Evolutionary conservation across 2,113 vertebrate genomes (phyloP), one percentile per base, ranked within the genome.

Genomic region (Anas platyrhynchos): DNA sequence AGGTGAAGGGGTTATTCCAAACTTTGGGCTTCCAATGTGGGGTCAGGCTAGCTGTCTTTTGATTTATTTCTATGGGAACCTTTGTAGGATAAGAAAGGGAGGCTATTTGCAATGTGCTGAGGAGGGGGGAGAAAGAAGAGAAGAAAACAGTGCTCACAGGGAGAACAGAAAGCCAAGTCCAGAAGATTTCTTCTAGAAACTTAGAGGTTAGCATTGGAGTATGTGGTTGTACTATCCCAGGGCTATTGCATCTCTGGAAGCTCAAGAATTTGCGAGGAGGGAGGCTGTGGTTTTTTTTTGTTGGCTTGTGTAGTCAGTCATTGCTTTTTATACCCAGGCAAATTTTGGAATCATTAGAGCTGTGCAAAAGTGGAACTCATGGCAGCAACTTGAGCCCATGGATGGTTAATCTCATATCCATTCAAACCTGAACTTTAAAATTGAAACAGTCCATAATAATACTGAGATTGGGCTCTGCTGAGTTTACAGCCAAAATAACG

Each of bases 401-500:
- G 89, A 71, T 86, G 61, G 76, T 86, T 91, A 83, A 77, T 67
- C 61, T 68, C 8, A 1, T 52, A 43, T 63, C 29, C 72, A 71
- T 71, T 91, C 68, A 68, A 79, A 86, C 26, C 56, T 88, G 62
- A 82, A 72, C 65, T 95, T 94, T n/a, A 63, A 86, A 88, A 86
- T 72, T 56, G 79, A 68, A 93, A 52, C 56, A 52, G 79, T n/a
- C 46, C 7, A 1, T 80, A 88, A 80, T 84, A 80, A 88, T 43
- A 63, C 83, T 76, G 83, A 88, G 80, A 72, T n/a, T 68, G 80
- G 83, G 76, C 80, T 91, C 76, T 78, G 72, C 83, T 83, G 93
- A 41, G 31, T 95, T 95, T 91, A 93, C 86, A 84, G 88, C 68
- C 52, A 44, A 75, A 92, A 66, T 72, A 43, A 78, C 43, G 86